Base-by-base conservation (phyloP, 2,797 vertebrate species). In the Tokudaia tokunoshimensis region DNA sequence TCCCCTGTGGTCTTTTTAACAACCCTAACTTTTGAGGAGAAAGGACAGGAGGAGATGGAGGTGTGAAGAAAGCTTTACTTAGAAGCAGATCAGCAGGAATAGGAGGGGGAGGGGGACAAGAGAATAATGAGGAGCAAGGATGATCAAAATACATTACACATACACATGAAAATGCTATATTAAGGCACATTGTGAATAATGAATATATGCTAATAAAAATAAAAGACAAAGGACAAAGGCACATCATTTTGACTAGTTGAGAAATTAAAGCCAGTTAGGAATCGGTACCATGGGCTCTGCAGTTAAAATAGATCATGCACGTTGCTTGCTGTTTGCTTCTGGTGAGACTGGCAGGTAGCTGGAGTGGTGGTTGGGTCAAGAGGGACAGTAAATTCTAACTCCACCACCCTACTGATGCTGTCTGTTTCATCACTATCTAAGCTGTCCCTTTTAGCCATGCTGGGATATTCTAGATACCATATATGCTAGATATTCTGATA, bases 391-490 rank as follows among this genome's bases (percentile, higher is more conserved):
- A 20, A 2, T 13, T 50, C 74, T 19, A 2, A 2, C 20, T 8
- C 1, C 0, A 47, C 6, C 1, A 4, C 0, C 29, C n/a, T 17
- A 1, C 19, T 1, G 74, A 34, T 4, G 34, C 2, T 1, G 5
- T 61, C 24, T 2, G 14, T 12, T 31, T 82, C 80, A n/a, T 22
- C 22, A 2, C 9, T 29, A 0, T 7, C 0, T 34, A 10, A 37
- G n/a, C 0, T 0, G 9, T 63, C 59, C 59, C 4, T 29, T 89
- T 82, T 67, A 84, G 44, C 12, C 14, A 1, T 7, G 6, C 41
- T 41, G 29, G 29, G 19, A 52, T 81, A 19, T 41, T 75, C 26
- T 55, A 41, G 41, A 41, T 41, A 41, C 41, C 41, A 41, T 41
- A 41, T 41, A 41, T 41, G 41, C 41, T 41, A 41, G 19, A 52